A percentile compares a stretch with the other conserved stretches of the same genome.
Evolutionary conservation across 1,140 invertebrate species (phyloP).

Genomic region (Micrasema minimum): DNA sequence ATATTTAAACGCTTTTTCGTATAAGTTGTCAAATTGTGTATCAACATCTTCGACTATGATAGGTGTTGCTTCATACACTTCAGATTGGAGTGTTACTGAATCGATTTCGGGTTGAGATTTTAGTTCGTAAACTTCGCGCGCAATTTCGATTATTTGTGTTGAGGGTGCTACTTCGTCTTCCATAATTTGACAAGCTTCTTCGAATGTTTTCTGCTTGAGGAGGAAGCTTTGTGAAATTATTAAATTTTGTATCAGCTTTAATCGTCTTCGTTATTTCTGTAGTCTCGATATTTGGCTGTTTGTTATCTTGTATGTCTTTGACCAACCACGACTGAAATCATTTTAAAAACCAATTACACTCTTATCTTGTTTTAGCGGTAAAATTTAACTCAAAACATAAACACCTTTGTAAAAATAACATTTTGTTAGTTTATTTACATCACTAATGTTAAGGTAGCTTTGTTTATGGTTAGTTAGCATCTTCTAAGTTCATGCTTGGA

Average conservation of each 20-base stretch:
- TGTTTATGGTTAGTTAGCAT: slow-evolving; percentile 31
- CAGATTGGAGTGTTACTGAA: slow-evolving; percentile 3
- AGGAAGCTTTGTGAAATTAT: too few species aligned
- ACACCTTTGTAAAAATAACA: not conserved
- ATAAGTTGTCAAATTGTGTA: slow-evolving; percentile 49
- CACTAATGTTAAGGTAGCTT: slow-evolving; percentile 15
- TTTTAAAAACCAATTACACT: not conserved
- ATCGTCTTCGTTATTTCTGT: too few species aligned
- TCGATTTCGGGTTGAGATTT: not conserved
- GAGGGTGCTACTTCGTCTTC: too few species aligned
- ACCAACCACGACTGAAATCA: not conserved
- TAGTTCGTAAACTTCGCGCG: not conserved
- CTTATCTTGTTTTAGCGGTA: not conserved
- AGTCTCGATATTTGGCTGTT: too few species aligned
- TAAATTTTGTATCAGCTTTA: too few species aligned
- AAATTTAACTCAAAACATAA: not conserved
- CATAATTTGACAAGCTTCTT: too few species aligned
- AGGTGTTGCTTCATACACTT: slow-evolving; percentile 42
- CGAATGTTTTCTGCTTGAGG: too few species aligned
- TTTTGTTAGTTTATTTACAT: slow-evolving; percentile 15
- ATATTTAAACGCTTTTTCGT: slow-evolving; percentile 43
- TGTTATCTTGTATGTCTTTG: not conserved
- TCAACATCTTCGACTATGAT: slow-evolving; percentile 44
- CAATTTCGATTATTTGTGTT: not conserved
- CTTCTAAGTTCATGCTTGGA: slow-evolving; percentile 19